Conservation (phyloP, 2,113 vertebrate species). For the Eolophus roseicapilla region DNA sequence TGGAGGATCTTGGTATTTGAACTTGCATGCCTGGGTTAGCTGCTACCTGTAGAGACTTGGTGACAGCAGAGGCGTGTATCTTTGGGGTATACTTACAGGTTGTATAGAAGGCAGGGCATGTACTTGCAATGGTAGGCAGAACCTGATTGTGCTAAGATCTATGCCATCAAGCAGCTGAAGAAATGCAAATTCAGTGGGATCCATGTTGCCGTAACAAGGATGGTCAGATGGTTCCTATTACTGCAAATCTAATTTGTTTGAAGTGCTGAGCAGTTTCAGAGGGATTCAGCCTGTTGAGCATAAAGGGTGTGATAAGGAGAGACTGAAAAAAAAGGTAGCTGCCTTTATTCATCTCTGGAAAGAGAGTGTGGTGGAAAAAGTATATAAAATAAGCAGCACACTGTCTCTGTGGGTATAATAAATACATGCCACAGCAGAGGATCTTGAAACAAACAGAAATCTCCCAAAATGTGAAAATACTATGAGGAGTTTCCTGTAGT, state of each 20-base stretch:
- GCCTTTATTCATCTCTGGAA: not conserved
- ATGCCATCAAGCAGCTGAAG: not conserved
- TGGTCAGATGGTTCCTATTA: not conserved
- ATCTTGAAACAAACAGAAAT: not conserved
- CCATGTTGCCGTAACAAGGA: accelerated
- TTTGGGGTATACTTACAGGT: not conserved
- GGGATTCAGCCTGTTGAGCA: not conserved
- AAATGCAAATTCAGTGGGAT: not conserved
- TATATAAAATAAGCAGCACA: not conserved
- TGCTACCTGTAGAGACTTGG: not conserved
- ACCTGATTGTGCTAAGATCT: not conserved
- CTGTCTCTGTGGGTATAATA: not conserved
- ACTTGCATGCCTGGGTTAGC: not conserved
- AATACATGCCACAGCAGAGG: not conserved
- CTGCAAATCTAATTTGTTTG: not conserved
- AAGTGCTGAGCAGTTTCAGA: not conserved
- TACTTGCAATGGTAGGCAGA: not conserved
- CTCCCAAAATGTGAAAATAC: not conserved
- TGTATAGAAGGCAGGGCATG: not conserved
- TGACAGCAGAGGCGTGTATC: not conserved
- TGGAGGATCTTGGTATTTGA: not conserved
- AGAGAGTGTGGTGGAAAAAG: not conserved
- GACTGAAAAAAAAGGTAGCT: not conserved
- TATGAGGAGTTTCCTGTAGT: not conserved
- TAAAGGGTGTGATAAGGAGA: not conserved